Evolutionary conservation across 2,888 invertebrate species (phyloP), one percentile per base, ranked within the genome.

Genomic region (Oxycera nigricornis): DNA sequence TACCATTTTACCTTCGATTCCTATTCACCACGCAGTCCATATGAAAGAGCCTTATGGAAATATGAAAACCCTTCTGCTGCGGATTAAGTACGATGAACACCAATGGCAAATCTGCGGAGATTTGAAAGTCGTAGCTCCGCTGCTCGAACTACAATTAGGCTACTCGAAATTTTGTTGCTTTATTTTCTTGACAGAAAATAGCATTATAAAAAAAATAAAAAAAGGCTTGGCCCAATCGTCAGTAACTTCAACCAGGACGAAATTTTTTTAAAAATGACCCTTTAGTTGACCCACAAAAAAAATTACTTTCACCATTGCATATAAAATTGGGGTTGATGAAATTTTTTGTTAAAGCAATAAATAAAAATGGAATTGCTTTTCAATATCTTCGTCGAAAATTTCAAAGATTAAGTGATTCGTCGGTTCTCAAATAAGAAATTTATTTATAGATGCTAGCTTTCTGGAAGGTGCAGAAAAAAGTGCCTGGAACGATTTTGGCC

Each of bases 251-350:
- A 35, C 6, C 35, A 3, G 2, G 11, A 28, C 30, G 9, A 35
- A 61, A 30, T 22, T 22, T 24, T 11, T 20, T 55, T 55, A 55
- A 3, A 3, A 20, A 7, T 20, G 30, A 30, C 2, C 30, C 59
- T 14, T 14, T 26, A 2, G 30, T 28, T 6, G 24, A 59, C n/a
- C 59, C 28, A 30, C 2, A 59, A 4, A 28, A 59, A 2, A 28
- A 28, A 1, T 30, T 59, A 3, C 59, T 59, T 59, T 20, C 24
- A 2, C 22, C 35, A 2, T 6, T 65, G 39, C 65, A 65, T 39
- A 65, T 65, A 28, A 65, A 65, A 39, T 22, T 39, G n/a, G 65
- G 65, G 3, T 30, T 65, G 24, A 65, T 65, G 65, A 31, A 65
- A 39, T 39, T 22, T 41, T 31, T 65, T 65, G 28, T 59, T 4